Evolutionary conservation across 92 coral and sea anemone genomes (phyloP), one percentile per base, ranked within the genome.

Genomic region (Plumapathes pennacea): DNA sequence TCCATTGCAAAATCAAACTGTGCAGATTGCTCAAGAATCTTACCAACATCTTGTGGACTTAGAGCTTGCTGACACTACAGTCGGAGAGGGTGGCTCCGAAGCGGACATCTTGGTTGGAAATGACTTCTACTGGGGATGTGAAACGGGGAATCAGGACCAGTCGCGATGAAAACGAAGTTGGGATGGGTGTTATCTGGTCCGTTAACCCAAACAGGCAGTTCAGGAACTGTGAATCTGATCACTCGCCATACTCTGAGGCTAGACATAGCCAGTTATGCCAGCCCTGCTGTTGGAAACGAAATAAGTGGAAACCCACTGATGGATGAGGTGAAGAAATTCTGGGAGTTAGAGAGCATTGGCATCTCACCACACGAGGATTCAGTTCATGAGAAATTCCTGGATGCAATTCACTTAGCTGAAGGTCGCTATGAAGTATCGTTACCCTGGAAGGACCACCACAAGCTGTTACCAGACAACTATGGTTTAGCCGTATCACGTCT

Each of bases 101-200:
- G 34, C 57, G 33, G 67, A 69, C 20, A 10, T 41, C 28, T 49
- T 69, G 42, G 40, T 57, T 15, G 67, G 76, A 4, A 34, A 69
- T 3, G 64, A 54, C 25, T 32, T 9, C 72, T 29, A 39, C 20
- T 62, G 72, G 81, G 54, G 17, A 63, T 10, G 46, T 43, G 49
- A 31, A 46, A 65, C 42, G 58, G 40, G 52, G 53, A 50, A 19
- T 36, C 43, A 23, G 57, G 60, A 10, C 79, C 69, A 3, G 76
- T 62, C 11, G 89, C 78, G 10, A 34, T 68, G 29, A 32, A 43
- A 25, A 68, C 84, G 3, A 60, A 37, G 43, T 43, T 60, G 2
- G 76, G 58, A 14, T 67, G 69, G 71, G 89, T 82, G 37, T 29
- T 72, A 23, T 57, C 76, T 2, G 81, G 88, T 28, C 80, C 75